phyloP scores from a whole-genome alignment of 2,888 invertebrate species.

The Pheosia tremula region DNA sequence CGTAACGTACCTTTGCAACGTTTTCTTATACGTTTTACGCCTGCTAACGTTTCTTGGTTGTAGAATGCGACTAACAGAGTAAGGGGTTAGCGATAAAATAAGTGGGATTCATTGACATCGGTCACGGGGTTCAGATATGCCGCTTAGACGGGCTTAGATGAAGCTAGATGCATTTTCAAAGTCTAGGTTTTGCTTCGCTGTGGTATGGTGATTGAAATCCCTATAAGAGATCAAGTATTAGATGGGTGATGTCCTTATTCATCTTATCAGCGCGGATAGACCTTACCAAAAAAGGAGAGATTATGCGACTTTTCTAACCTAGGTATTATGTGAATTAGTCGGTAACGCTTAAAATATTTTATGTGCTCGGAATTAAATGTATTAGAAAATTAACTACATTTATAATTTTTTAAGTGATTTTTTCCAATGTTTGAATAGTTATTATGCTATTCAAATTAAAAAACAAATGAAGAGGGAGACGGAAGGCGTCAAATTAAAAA shows the following conservation, averaged over 20 bases:
- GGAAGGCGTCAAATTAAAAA: too few relatives aligned
- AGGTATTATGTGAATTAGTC: too few relatives aligned
- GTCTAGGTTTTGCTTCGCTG: slow-evolving; percentile 27
- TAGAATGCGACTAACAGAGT: slow-evolving; percentile 47
- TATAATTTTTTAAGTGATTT: too few relatives aligned
- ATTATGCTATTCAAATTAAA: too few relatives aligned
- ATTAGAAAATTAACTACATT: too few relatives aligned
- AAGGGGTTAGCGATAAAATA: slow-evolving; percentile 62
- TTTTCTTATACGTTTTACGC: not conserved
- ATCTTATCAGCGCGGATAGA: not conserved
- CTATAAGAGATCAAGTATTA: not conserved
- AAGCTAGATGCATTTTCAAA: slow-evolving; percentile 49
- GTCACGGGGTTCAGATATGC: slow-evolving; percentile 64
- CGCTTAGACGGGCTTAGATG: slow-evolving; percentile 64
- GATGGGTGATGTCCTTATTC: not conserved
- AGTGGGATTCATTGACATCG: slow-evolving; percentile 75
- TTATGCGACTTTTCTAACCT: too few relatives aligned
- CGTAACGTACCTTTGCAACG: not conserved
- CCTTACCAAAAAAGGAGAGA: too few relatives aligned
- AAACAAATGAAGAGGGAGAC: too few relatives aligned
- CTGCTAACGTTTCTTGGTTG: not conserved
- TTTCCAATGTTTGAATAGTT: too few relatives aligned
- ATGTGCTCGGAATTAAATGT: too few relatives aligned
- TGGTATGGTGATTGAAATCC: slow-evolving; percentile 1
- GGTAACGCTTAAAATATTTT: too few relatives aligned